Evolutionary conservation across 30 jellyfish, hydroid and myxozoan species (phyloP), one percentile per base, ranked within the genome.

Genomic region (Hydractinia symbiolongicarpus): DNA sequence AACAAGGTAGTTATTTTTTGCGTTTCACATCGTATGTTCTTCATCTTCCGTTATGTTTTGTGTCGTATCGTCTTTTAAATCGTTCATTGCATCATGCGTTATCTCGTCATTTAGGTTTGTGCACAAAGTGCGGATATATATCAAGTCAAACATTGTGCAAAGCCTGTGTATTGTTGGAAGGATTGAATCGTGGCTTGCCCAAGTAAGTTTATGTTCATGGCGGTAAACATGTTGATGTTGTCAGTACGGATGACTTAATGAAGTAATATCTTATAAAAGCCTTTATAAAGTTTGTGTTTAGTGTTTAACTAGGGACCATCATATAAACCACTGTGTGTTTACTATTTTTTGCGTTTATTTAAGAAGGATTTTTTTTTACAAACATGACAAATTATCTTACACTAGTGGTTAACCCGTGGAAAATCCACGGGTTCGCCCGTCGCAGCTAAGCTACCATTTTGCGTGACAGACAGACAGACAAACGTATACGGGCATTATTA

Each of bases 161-260:
- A 73, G 98, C 98, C 10, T 91, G 98, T 87, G 91, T 86, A 50
- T 79, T 91, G 95, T 86, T 91, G 16, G 98, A 91, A 67, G 98
- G 98, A 13, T 87, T 91, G 6, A 91, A 91, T 84, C 76, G 91
- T 66, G 98, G 98, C 4, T 79, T 91, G n/a, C 98, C 98, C 15
- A 91, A 82, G 98, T 91, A 79, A 64, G 93, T 69, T 8, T 52
- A 17, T 49, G 21, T 3, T 52, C 53, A 70, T 64, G 40, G 44
- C 44, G 44, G 44, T 2, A 30, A 0, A 30, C 44, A 30, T 30
- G 75, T 0, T 58, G 19, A 30, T 30, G 75, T 0, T 58, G 19
- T 58, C 69, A 58, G 69, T 58, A 58, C 69, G 69, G 69, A 11
- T 11, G 1, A 58, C 1, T 58, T 58, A 11, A 17, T 58, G n/a